Percentiles rank a stretch among this genome's conserved stretches.
Conservation (phyloP, 2,113 vertebrate genomes). For the Thunnus maccoyii region DNA sequence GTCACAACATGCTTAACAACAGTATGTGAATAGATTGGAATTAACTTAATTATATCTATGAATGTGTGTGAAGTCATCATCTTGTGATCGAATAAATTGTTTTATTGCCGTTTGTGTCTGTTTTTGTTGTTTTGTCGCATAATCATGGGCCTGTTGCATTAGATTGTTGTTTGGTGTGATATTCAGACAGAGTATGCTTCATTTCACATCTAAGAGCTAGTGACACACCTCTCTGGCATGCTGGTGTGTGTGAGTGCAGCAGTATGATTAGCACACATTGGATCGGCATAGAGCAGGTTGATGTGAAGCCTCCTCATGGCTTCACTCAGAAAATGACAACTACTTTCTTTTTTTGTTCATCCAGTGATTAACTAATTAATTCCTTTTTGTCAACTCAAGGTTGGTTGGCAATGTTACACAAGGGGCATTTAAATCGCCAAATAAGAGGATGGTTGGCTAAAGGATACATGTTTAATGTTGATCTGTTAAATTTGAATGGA, state of each 20-base stretch:
- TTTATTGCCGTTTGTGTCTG: conserved; percentile 28
- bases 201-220: conserved; percentile 32
- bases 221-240: not conserved
- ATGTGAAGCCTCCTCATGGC: too few relatives aligned
- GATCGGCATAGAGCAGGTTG: not conserved
- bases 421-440: not conserved
- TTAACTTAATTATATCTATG: conserved; percentile 39
- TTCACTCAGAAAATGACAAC: not conserved
- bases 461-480: not conserved
- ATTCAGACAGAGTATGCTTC: conserved; percentile 24
- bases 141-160: not conserved
- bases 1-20: conserved; percentile 2
- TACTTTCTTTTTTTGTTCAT: not conserved
- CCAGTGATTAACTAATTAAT: not conserved
- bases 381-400: too few relatives aligned
- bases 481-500: not conserved
- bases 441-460: not conserved
- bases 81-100: conserved; percentile 71
- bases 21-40: conserved; percentile 32
- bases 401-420: too few relatives aligned
- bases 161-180: conserved; percentile 9
- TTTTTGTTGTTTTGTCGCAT: not conserved
- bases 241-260: not conserved
- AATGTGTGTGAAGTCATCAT: conserved; percentile 41
- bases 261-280: conserved; percentile 14